phyloP scores from a whole-genome alignment of 1,140 invertebrate genomes.

The Bombus waltoni region DNA sequence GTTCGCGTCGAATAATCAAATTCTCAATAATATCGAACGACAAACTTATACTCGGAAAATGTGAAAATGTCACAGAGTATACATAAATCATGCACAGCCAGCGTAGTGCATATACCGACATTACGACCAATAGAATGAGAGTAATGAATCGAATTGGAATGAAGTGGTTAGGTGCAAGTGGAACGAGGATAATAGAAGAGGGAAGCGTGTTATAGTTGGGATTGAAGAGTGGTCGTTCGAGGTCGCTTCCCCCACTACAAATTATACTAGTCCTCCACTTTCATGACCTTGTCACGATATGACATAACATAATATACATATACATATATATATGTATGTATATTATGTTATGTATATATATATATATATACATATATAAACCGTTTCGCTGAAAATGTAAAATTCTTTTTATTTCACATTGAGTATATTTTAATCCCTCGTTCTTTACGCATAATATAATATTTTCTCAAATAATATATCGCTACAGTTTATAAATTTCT shows the following conservation, averaged over 20 bases:
- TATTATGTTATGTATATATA: too few species aligned
- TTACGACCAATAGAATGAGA: background rate
- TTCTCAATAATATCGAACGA: background rate
- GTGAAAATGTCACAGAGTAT: background rate
- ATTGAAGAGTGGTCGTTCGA: slow-evolving; percentile 7
- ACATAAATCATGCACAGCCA: background rate
- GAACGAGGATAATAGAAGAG: slow-evolving; percentile 10
- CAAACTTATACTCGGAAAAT: too few species aligned
- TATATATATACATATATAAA: too few species aligned
- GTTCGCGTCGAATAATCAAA: background rate
- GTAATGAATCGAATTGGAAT: slow-evolving; percentile 16
- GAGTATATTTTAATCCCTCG: too few species aligned
- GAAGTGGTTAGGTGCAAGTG: slow-evolving; percentile 11
- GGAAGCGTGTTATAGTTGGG: background rate
- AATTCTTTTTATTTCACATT: too few species aligned
- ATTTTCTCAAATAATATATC: too few species aligned
- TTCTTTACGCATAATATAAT: too few species aligned
- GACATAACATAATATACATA: background rate
- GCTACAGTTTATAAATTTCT: too few species aligned
- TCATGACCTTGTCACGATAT: background rate
- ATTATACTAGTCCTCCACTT: background rate
- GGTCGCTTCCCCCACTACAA: background rate
- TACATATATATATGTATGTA: too few species aligned
- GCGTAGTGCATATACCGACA: background rate
- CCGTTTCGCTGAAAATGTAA: too few species aligned